Conservation (phyloP, 2,888 invertebrate species). For the Sisyra terminalis region DNA sequence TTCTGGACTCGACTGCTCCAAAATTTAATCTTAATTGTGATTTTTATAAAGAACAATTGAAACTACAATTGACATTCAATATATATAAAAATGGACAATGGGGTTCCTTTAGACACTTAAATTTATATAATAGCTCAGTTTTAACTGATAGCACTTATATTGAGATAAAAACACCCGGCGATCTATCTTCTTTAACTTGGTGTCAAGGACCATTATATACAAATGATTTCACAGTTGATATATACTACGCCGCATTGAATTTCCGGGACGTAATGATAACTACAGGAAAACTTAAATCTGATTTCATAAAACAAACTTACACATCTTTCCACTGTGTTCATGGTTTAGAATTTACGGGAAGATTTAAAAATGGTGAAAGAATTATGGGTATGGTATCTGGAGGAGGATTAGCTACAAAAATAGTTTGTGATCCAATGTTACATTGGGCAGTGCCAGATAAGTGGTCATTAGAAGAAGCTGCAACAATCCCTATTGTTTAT, state of each 20-base stretch:
- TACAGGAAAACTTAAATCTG: slow-evolving; percentile 71
- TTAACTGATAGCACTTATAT: slow-evolving; percentile 51
- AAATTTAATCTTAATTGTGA: slow-evolving; percentile 43
- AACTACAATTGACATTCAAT: slow-evolving; percentile 64
- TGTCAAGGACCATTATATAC: slow-evolving; percentile 43
- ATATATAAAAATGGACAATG: slow-evolving; percentile 42
- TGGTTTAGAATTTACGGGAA: slow-evolving; percentile 46
- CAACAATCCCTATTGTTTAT: slow-evolving; percentile 42
- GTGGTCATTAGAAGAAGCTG: slow-evolving; percentile 39
- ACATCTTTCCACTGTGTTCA: slow-evolving; percentile 32
- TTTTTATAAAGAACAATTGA: slow-evolving; percentile 46
- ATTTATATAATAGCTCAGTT: slow-evolving; percentile 34
- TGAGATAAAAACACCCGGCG: slow-evolving; percentile 64
- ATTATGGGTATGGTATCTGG: slow-evolving; percentile 29
- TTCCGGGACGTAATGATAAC: slow-evolving; percentile 91
- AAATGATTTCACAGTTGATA: slow-evolving; percentile 23
- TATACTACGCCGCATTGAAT: slow-evolving; percentile 66
- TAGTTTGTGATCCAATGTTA: slow-evolving; percentile 27
- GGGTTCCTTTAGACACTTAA: slow-evolving; percentile 45
- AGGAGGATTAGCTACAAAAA: slow-evolving; percentile 36
- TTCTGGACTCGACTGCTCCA: slow-evolving; percentile 44
- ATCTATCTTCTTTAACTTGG: slow-evolving; percentile 72
- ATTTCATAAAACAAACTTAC: slow-evolving; percentile 51
- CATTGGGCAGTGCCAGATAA: slow-evolving; percentile 34
- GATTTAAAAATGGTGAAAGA: slow-evolving; percentile 23